Evolutionary conservation across 2,113 vertebrate genomes (phyloP).

Genomic region (Pipa parva): DNA sequence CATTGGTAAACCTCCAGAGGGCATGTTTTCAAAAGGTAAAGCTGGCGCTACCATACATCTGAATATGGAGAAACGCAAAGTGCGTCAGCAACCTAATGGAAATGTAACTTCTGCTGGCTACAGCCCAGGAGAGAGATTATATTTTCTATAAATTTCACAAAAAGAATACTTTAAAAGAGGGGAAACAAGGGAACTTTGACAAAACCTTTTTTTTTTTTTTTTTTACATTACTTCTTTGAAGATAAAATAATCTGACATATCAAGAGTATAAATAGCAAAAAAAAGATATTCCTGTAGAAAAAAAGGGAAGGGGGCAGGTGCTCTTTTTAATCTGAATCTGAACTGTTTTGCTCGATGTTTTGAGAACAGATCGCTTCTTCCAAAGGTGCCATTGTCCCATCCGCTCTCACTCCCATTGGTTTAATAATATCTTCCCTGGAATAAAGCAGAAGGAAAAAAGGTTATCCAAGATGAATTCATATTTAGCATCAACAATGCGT

Average conservation of each 20-base stretch:
- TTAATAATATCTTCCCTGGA: conserved; percentile 88
- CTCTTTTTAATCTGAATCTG: conserved; percentile 80
- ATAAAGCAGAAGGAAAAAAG: conserved; percentile 54
- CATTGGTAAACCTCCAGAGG: no score
- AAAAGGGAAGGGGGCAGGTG: conserved; percentile 52
- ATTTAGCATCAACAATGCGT: no score
- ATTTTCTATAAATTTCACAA: no score
- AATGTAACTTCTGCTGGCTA: no score
- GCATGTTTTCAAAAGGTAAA: no score
- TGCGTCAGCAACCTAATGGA: no score
- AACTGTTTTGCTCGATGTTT: conserved; percentile 69
- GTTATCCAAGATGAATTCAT: conserved; percentile 29
- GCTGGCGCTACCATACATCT: no score
- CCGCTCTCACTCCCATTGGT: conserved; percentile 88
- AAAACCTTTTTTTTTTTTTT: no score
- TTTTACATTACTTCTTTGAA: conserved; percentile 2
- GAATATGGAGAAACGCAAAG: no score
- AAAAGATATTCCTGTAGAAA: conserved; percentile 53
- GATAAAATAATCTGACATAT: conserved; percentile 47
- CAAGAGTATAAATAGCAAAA: conserved; percentile 58
- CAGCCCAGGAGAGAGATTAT: no score
- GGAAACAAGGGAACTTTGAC: not conserved
- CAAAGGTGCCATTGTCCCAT: conserved; percentile 88
- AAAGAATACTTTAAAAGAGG: no score
- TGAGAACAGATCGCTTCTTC: conserved; percentile 76